Percentiles rank a stretch among this genome's conserved stretches.
These are phyloP conservation scores for Hippolais icterina DNA, from an alignment of 2,113 vertebrate species.

Conservation along the genomic window DNA sequence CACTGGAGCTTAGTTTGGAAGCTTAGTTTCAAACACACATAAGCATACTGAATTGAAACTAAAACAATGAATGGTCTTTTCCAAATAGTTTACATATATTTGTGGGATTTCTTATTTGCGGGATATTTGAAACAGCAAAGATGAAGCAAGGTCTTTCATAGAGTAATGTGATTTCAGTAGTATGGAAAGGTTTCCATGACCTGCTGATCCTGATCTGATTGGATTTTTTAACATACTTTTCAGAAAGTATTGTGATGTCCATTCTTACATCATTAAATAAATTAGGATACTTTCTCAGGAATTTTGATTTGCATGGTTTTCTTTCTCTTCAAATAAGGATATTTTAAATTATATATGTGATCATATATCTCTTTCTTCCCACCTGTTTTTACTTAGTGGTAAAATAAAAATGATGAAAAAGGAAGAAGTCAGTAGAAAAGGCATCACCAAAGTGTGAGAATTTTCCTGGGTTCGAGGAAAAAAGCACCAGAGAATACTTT, in stretches of 20 bases:
- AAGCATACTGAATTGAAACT: not conserved
- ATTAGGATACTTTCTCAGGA: not conserved
- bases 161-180: not conserved
- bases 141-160: not conserved
- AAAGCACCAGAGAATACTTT: not conserved
- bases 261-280: not conserved
- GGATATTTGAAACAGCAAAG: not conserved
- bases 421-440: not conserved
- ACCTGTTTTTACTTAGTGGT: rapidly evolving
- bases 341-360: not conserved
- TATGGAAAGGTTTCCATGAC: not conserved
- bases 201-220: not conserved
- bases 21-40: not conserved
- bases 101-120: not conserved
- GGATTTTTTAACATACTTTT: not conserved
- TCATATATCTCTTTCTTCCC: not conserved
- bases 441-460: rapidly evolving
- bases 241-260: not conserved
- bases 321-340: not conserved
- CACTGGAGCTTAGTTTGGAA: not conserved
- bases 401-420: not conserved
- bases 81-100: not conserved
- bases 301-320: not conserved
- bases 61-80: not conserved
- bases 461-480: not conserved